Base-by-base conservation (phyloP, 2,113 vertebrate genomes). In the Actenoides lindsayi region DNA sequence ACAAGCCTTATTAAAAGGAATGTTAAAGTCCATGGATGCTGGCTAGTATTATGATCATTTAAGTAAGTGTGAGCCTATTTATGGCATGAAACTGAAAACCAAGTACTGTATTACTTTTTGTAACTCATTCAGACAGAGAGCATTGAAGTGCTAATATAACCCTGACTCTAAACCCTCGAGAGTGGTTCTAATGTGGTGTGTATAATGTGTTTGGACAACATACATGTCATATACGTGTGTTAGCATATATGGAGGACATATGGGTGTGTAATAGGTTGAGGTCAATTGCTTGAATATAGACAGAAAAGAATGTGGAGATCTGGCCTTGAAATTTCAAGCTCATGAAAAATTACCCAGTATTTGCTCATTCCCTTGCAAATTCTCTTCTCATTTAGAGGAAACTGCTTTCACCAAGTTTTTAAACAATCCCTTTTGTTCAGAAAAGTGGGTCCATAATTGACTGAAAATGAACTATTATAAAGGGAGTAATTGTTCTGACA, bases 221-320 rank as follows among this genome's bases (percentile, higher is more conserved):
- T 13, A 18, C 20, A 37, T 17, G 20, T 27, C 13, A 10, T 21
- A 53, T 23, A 31, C 28, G 2, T 53, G 5, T 63, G 12, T 67
- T 70, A 88, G 17, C 23, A 60, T 4, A 48, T 41, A 53, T 11
- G 28, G 10, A 64, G 50, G 13, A 13, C 13, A 31, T 51, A 31
- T 28, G n/a, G 10, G 7, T 60, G 13, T 42, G 3, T 27, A 41
- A 27, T 2, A 2, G 0, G 0, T 33, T 79, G 37, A 67, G 7
- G 11, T 42, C 35, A 93, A 24, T 24, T 2, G 0, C 8, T 71
- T 76, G 9, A 84, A 48, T 35, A 89, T 5, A 65, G 41, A 42
- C 6, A 59, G 19, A n/a, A 81, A 91, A 59, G 4, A 59, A 42
- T 64, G 81, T 64, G 75, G 10, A 75, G 5, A 44, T 9, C 5